Evolutionary conservation across 23 tunicate genomes (phyloP), one percentile per base, ranked within the genome.

Genomic region (Styela clava): DNA sequence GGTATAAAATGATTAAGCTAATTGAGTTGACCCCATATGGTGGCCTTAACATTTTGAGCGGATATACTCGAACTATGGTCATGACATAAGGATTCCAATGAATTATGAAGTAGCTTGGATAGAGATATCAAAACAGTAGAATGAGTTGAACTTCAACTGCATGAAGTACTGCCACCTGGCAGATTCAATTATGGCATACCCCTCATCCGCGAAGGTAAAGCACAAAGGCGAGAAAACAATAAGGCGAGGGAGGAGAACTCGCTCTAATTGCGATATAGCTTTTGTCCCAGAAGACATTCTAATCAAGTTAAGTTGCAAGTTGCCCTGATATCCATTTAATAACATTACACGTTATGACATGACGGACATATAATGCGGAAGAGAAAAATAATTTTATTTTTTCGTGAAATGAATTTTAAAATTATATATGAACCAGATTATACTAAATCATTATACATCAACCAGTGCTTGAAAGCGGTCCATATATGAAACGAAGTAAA

Each of bases 121-220:
- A 12, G 9, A 44, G 7, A 44, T 44, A 44, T 44, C 56, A 44
- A 44, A 44, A 44, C 56, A 44, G 56, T 44, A 44, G 56, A 44
- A 5, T 27, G 31, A 44, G 64, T 44, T 76, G 81, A 76, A 52
- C 81, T 76, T 76, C 28, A 76, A 51, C 77, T 56, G 81, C 81
- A 51, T 9, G 21, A 21, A 28, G 37, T 16, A 51, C 81, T 51
- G 33, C 64, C 81, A 44, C 81, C 32, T 76, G 81, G 64, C 52
- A 76, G 44, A 76, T 76, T 44, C 1, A 76, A 76, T 76, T 76
- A 67, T 25, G 31, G 71, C 71, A 25, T 67, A 67, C 16, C 31
- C 30, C 31, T 67, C 71, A 67, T 67, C 31, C 2, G 24, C 71
- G 30, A 27, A 25, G 71, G 71, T 25, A 29, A 29, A 27, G 31